Base-by-base conservation (phyloP, 1,140 invertebrate genomes). In the Zaprionus ornatus region DNA sequence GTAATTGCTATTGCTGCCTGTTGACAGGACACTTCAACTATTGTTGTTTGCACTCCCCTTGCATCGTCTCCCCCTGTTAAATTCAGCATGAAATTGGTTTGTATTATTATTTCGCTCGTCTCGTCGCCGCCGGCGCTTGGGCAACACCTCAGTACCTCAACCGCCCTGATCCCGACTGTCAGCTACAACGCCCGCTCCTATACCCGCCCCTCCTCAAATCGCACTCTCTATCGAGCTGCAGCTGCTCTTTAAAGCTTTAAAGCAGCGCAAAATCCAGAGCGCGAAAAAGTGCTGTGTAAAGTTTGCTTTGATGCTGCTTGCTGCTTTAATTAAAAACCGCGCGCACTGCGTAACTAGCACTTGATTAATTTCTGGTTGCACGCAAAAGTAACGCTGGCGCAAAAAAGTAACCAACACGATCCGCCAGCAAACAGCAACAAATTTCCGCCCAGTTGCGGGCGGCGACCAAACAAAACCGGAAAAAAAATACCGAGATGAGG, bases 11-110 rank as follows among this genome's bases (percentile, higher is more conserved):
- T 64, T 70, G 70, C 56, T 59, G 81, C 69, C 79, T 85, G 85
- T 85, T 90, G 85, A 85, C 85, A 90, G 85, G 81, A 82, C 84
- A 90, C 85, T 90, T 90, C 85, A 90, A 90, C 85, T 90, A 90
- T 90, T 90, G 79, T 78, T 80, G 81, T 85, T 85, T 79, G 64
- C 77, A 9, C 55, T 60, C 54, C 62, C 25, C 27, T 17, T 9
- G 0, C 29, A 15, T 10, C n/a, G 59, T 54, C 15, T 12, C 23
- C 70, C 67, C 25, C 65, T 66, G 84, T 68, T 90, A 82, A 90
- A 90, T 90, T 90, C 85, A 90, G 85, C 85, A 90, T 90, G 85
- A 90, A 90, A 90, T 90, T 90, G 85, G 85, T 90, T 90, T 90
- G 85, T 85, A 90, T 88, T 88, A 85, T 90, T 83, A 90, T 88